Evolutionary conservation across 2,888 invertebrate species (phyloP), one percentile per base, ranked within the genome.

Genomic region (Belgica antarctica): DNA sequence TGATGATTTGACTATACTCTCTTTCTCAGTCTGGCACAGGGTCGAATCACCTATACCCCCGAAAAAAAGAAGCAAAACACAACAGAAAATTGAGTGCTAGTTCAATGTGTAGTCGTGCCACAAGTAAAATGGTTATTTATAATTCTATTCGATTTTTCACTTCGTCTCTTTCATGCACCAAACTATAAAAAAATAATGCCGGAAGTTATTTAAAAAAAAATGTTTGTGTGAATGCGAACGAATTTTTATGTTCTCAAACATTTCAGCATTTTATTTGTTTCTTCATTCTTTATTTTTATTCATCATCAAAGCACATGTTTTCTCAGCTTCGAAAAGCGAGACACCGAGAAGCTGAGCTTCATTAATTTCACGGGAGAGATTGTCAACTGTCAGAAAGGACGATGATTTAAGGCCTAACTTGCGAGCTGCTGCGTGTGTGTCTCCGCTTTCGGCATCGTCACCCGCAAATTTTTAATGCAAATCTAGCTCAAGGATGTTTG

Each of bases 161-260:
- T 68, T 68, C 52, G 65, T 65, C 65, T 65, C 65, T 65, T 46
- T 65, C 65, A 65, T 65, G 57, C 68, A 57, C 52, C 47, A 68
- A 52, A 59, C 59, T 59, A 59, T 59, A 46, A 68, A 68, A 66
- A 68, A 68, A 68, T 68, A 68, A 68, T 68, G 68, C 68, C 68
- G 68, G 68, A 68, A 68, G 68, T 68, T 68, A 68, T 68, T 68
- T 68, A 68, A 68, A 68, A 68, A 66, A 66, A 57, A 57, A 47
- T 66, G 65, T 46, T 66, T 34, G 28, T 66, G 68, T 57, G 47
- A 34, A 57, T 68, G 68, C 34, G 68, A 57, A 24, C 57, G 31
- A 22, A 31, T 65, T 62, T 62, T 46, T 27, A 46, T 47, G 52
- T 66, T 66, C 46, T 66, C 28, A 41, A 36, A 19, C 65, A 25